These are phyloP conservation scores for Heterochromis multidens DNA, from an alignment of 2,113 vertebrate genomes.

Conservation along the genomic window DNA sequence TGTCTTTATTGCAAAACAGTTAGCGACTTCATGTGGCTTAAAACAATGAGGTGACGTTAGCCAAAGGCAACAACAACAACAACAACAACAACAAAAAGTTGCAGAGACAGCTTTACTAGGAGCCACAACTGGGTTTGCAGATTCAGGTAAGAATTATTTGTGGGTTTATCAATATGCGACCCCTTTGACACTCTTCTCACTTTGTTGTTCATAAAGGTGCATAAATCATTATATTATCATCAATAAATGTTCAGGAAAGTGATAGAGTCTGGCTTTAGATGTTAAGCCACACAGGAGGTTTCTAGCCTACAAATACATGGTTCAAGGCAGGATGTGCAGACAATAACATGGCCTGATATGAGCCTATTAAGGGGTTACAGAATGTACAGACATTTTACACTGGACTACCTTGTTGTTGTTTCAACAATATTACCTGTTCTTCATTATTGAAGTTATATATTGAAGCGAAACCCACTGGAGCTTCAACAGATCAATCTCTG, in stretches of 20 bases:
- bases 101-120: background rate
- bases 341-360: background rate
- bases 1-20: background rate
- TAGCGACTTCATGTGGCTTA: background rate
- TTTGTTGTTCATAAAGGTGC: background rate
- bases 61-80: background rate
- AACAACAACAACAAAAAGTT: background rate
- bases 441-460: background rate
- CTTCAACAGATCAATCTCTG: background rate
- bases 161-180: background rate
- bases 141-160: background rate
- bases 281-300: background rate
- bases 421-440: background rate
- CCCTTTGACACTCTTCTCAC: background rate
- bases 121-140: no score
- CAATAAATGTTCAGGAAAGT: background rate
- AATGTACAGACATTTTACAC: background rate
- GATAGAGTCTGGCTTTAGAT: background rate
- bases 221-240: background rate
- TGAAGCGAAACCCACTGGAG: background rate
- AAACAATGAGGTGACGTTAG: fast-evolving
- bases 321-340: background rate
- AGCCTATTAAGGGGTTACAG: background rate
- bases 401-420: background rate
- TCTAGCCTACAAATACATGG: background rate